Evolutionary conservation across 2,113 vertebrate species (phyloP), one percentile per base, ranked within the genome.

Genomic region (Rhineura floridana): DNA sequence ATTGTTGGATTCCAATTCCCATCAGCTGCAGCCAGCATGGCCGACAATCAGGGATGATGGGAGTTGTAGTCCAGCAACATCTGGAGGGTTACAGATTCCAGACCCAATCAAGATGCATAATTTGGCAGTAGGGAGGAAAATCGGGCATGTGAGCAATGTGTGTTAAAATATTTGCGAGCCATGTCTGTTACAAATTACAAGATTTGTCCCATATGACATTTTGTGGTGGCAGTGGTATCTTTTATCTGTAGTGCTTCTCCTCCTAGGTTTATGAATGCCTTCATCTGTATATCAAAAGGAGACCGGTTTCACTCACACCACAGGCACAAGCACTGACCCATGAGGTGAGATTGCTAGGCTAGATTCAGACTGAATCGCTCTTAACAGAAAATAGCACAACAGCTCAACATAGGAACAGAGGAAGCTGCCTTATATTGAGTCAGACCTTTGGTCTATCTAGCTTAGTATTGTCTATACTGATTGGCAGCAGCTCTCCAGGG

Each of bases 181-280:
- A 42, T 30, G 23, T 59, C 59, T 6, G 19, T 67, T 6, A 6
- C 33, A 67, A 8, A n/a, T 59, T 59, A 28, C 3, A 15, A 83
- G 33, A 23, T 42, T 59, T 10, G 19, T 44, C 33, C 39, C 15
- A 77, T 44, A 44, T 44, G 62, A 52, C 30, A 44, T n/a, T 77
- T 30, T 48, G 23, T 52, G 23, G 42, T 55, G 3, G 2, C 52
- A 46, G 13, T 36, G n/a, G 25, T n/a, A 15, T 33, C 30, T 62
- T 75, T 33, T 23, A n/a, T 33, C 76, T 78, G 44, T 23, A 44
- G 63, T 6, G 2, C 73, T 89, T 77, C 55, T 46, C 62, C 63
- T 80, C 81, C 75, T 93, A 99, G 98, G 97, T 98, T 4, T 98
- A 99, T 28, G 98, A 98, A 91, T 97, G 98, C 94, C 97, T 99